Conservation (phyloP, 2,797 vertebrate species). For the Gila robusta region DNA sequence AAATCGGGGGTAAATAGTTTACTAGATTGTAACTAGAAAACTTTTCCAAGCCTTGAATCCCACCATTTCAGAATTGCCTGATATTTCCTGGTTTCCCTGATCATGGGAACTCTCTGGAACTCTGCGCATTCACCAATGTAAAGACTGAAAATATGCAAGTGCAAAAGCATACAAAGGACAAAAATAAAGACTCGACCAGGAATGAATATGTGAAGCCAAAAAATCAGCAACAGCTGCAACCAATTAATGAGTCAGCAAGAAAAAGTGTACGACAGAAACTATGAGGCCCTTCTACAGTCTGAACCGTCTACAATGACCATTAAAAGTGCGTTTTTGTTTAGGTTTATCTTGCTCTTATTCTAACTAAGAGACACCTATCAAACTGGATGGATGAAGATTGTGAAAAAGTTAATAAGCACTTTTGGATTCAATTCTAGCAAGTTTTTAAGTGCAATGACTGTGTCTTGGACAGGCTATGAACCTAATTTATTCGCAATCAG, state of each 20-base stretch:
- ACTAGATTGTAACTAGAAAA: neutral
- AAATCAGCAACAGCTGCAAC: conserved; percentile 12
- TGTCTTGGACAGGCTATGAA: neutral
- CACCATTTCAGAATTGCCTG: neutral
- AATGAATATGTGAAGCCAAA: neutral
- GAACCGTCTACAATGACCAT: neutral
- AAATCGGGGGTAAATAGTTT: no score
- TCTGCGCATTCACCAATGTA: neutral
- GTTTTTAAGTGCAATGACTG: neutral
- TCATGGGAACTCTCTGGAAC: neutral
- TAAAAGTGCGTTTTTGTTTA: neutral
- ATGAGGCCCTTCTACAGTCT: neutral
- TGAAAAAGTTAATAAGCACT: neutral
- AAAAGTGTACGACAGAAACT: neutral
- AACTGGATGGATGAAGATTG: neutral
- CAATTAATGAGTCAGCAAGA: conserved; percentile 25
- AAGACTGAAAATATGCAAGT: neutral
- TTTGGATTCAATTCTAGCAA: neutral
- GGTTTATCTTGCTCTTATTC: neutral
- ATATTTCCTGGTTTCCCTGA: neutral
- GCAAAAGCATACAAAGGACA: conserved; percentile 4
- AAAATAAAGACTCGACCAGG: conserved; percentile 1
- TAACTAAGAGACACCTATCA: neutral
- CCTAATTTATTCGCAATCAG: neutral
- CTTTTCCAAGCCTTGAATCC: neutral